Evolutionary conservation across 2,888 invertebrate genomes (phyloP).

Genomic region (Nymphalis polychloros): DNA sequence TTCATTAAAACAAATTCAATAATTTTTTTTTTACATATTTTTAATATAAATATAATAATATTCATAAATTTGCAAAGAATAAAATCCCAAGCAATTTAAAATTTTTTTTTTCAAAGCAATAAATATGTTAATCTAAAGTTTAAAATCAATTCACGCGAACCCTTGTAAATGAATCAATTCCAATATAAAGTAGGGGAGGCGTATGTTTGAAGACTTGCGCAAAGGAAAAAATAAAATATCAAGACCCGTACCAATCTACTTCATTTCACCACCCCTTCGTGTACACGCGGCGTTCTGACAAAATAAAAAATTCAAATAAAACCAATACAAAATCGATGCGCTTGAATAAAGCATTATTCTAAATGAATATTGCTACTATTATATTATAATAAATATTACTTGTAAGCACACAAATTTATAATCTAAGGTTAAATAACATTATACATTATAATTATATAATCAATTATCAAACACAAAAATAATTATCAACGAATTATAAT

Average conservation of each 20-base stretch:
- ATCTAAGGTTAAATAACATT: too few species aligned
- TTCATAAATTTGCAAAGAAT: neutral
- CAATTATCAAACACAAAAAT: too few species aligned
- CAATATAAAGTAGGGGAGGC: conserved; percentile 33
- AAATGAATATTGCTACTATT: conserved; percentile 42
- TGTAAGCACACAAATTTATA: neutral
- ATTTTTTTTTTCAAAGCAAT: conserved; percentile 27
- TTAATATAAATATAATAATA: neutral
- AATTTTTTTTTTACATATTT: neutral
- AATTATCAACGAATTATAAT: too few species aligned
- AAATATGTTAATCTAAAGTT: conserved; percentile 34
- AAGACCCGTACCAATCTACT: conserved; percentile 49
- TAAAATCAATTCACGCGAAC: conserved; percentile 36
- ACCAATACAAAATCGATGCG: conserved; percentile 48
- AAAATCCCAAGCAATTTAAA: neutral
- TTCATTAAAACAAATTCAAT: neutral
- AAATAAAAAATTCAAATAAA: conserved; percentile 54
- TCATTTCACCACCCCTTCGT: conserved; percentile 60
- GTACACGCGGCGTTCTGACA: conserved; percentile 52
- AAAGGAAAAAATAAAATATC: conserved; percentile 49
- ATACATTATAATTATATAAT: too few species aligned
- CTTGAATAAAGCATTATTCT: conserved; percentile 44
- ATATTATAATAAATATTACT: too few species aligned
- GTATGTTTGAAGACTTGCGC: conserved; percentile 41
- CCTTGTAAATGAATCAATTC: conserved; percentile 33